Conservation (phyloP, 1,140 invertebrate genomes). For the Halictus rubicundus region DNA sequence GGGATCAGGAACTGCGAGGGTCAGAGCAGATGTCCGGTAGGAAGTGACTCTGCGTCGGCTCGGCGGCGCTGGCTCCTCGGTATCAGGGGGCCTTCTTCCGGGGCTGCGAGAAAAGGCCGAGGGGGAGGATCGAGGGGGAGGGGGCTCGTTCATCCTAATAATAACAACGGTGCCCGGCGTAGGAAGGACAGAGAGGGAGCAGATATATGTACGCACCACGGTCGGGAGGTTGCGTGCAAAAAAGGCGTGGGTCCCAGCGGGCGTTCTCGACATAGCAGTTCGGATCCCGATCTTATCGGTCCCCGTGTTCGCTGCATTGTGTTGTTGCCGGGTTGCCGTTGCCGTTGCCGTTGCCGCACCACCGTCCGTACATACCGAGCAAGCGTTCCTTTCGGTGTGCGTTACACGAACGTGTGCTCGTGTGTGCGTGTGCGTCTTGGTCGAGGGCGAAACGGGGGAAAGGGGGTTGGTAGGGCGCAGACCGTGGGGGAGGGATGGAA, state of each 20-base stretch:
- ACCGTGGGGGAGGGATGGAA: background rate
- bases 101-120: slow-evolving; percentile 28
- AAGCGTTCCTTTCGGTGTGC: background rate
- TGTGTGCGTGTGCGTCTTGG: background rate
- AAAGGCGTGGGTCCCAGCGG: slow-evolving; percentile 74
- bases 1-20: slow-evolving; percentile 18
- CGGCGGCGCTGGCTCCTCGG: background rate
- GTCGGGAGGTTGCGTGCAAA: slow-evolving; percentile 68
- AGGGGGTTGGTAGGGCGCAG: background rate
- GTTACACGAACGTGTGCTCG: background rate
- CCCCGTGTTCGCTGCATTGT: slow-evolving; percentile 72
- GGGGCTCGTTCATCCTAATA: slow-evolving; percentile 55
- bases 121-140: background rate
- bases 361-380: slow-evolving; percentile 27
- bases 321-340: slow-evolving; percentile 60
- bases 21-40: slow-evolving; percentile 60
- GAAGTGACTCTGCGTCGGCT: slow-evolving; percentile 54
- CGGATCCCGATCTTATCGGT: slow-evolving; percentile 74
- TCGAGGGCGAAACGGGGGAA: background rate
- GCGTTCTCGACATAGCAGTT: slow-evolving; percentile 72
- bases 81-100: slow-evolving; percentile 44
- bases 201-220: slow-evolving; percentile 52
- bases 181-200: slow-evolving; percentile 26
- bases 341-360: slow-evolving; percentile 53
- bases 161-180: slow-evolving; percentile 52